phyloP scores from a whole-genome alignment of 2,113 vertebrate species.

The Ahaetulla prasina region DNA sequence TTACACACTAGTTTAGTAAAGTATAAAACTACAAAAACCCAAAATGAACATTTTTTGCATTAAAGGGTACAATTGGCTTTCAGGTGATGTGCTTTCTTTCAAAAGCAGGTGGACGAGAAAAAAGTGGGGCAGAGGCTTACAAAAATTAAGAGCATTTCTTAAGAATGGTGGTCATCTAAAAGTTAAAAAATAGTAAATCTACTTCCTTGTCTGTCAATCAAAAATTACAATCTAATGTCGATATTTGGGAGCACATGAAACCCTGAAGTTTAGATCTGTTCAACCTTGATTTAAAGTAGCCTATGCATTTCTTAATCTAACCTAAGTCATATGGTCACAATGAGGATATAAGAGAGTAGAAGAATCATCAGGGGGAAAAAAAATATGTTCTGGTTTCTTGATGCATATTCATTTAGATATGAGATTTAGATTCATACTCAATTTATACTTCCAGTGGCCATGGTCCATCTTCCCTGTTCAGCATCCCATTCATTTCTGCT shows the following conservation, averaged over 20 bases:
- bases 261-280: not conserved
- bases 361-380: not conserved
- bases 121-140: not conserved
- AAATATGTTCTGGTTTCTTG: not conserved
- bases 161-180: not conserved
- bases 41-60: not conserved
- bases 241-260: not conserved
- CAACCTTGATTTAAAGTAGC: not conserved
- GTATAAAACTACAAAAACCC: not conserved
- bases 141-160: not conserved
- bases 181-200: not conserved
- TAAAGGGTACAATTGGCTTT: not conserved
- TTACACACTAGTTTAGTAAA: no score
- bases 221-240: not conserved
- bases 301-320: not conserved
- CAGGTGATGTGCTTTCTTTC: not conserved
- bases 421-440: slow-evolving; percentile 28
- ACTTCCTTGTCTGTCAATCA: not conserved
- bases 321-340: not conserved
- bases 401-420: not conserved
- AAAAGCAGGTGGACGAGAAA: not conserved
- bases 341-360: not conserved
- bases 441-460: slow-evolving; percentile 8
- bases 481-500: not conserved
- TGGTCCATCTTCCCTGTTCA: not conserved